Evolutionary conservation across 2,113 vertebrate species (phyloP).

Genomic region (Pterocles orientalis): DNA sequence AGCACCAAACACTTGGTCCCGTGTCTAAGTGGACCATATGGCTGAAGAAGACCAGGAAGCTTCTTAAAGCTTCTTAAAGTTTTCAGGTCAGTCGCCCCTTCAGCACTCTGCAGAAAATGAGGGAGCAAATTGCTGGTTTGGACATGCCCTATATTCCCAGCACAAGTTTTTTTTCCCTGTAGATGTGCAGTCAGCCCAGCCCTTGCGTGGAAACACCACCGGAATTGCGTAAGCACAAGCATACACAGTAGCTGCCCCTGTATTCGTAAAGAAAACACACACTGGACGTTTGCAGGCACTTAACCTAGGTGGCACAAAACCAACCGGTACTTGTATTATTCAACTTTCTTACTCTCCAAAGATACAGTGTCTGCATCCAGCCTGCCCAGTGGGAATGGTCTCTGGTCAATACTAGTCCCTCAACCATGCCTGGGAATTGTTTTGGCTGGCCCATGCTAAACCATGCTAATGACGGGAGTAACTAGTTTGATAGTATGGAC

Average conservation of each 20-base stretch:
- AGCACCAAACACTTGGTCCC: not conserved
- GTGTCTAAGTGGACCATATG: not conserved
- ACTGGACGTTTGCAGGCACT: not conserved
- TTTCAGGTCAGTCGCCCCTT: not conserved
- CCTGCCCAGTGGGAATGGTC: not conserved
- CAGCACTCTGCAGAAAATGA: not conserved
- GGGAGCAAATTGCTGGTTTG: not conserved
- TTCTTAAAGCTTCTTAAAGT: not conserved
- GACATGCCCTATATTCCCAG: not conserved
- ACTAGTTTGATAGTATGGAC: not conserved
- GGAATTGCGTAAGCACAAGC: not conserved
- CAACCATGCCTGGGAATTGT: not conserved
- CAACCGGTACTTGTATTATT: not conserved
- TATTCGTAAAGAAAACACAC: not conserved
- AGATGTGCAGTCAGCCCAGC: not conserved
- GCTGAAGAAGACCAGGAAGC: not conserved
- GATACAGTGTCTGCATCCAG: not conserved
- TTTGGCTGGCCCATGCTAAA: not conserved
- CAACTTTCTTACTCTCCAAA: not conserved
- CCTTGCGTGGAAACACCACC: not conserved
- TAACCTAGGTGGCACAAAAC: not conserved
- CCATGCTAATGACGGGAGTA: not conserved
- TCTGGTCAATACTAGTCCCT: not conserved
- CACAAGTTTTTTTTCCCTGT: not conserved
- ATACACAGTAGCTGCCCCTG: not conserved